Conservation (phyloP, 2,888 invertebrate species). For the Nyleta sp. region DNA sequence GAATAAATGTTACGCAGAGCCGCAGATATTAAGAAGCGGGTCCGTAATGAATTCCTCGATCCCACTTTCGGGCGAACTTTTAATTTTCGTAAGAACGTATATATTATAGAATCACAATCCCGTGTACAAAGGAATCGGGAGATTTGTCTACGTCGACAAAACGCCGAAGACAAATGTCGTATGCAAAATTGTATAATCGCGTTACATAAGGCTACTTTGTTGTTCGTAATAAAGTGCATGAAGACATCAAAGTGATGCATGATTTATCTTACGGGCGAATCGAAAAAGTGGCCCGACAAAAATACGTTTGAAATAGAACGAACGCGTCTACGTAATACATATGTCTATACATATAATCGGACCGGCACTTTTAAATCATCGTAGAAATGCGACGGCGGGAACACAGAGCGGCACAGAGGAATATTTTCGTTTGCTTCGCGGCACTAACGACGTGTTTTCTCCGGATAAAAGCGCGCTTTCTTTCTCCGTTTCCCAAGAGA, state of each 20-base stretch:
- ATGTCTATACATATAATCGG: constrained; percentile 34
- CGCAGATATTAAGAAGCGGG: constrained; percentile 43
- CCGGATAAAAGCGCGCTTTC: constrained; percentile 50
- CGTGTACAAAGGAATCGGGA: constrained; percentile 4
- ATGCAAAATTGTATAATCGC: constrained; percentile 42
- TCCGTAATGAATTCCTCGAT: constrained; percentile 41
- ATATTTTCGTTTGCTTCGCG: constrained; percentile 39
- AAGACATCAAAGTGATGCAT: constrained; percentile 47
- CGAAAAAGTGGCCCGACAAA: constrained; percentile 20
- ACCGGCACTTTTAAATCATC: constrained; percentile 44
- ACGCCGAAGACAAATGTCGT: constrained; percentile 25
- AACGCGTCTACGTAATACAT: constrained; percentile 16
- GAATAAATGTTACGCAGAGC: constrained; percentile 29
- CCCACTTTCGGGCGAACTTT: constrained; percentile 20
- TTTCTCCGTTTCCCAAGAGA: constrained; percentile 44
- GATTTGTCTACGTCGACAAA: constrained; percentile 39
- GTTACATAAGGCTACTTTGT: constrained; percentile 33
- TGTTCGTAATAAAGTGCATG: constrained; percentile 41
- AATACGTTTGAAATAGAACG: constrained; percentile 38
- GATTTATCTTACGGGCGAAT: constrained; percentile 21
- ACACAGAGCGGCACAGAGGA: constrained; percentile 34
- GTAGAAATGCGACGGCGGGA: constrained; percentile 38
- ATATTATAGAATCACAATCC: constrained; percentile 22
- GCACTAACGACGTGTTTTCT: constrained; percentile 50
- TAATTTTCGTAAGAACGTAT: constrained; percentile 42